Evolutionary conservation across 2,888 invertebrate species (phyloP), one percentile per base, ranked within the genome.

Genomic region (Protonemura montana): DNA sequence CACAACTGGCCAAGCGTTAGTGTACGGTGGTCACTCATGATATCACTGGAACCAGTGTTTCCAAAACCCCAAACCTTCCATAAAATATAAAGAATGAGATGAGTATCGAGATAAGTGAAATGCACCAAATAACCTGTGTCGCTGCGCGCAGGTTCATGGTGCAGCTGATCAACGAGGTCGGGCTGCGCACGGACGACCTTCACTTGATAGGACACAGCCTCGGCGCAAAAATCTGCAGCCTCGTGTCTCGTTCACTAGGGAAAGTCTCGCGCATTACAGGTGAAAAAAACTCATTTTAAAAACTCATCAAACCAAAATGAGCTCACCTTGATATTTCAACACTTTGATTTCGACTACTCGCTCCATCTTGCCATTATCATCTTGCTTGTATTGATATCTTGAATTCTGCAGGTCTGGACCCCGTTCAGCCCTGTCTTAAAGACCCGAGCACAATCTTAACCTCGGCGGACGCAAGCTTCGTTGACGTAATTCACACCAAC

Each of bases 401-500:
- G 5, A 10, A 7, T 21, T 1, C 27, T 84, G 2, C 86, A 91
- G 94, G 94, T 0, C 90, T 98, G 89, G 98, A 98, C 92, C 98
- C 98, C 0, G 98, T 98, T 0, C 97, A 97, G 88, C 98, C 98
- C 0, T 95, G 97, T 90, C 98, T 98, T 92, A 95, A 59, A 21
- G 95, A 87, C 95, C 96, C 89, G 96, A 0, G 94, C 95, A 59
- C 93, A 95, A 0, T 93, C 95, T 86, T 97, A 98, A 0, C 94
- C 98, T 0, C 92, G 98, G 84, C 98, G 98, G 90, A 98, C 90
- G 98, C 98, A 0, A 93, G 94, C 87, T 98, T 95, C 90, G 98
- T 98, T 0, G 98, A 98, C 89, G 94, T 97, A 25, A 95, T 98
- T 88, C 98, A 98, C 90, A 97, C 97, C 3, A 98, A 98, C 90